Conservation (phyloP, 2,113 vertebrate genomes). For the Gulo gulo region DNA sequence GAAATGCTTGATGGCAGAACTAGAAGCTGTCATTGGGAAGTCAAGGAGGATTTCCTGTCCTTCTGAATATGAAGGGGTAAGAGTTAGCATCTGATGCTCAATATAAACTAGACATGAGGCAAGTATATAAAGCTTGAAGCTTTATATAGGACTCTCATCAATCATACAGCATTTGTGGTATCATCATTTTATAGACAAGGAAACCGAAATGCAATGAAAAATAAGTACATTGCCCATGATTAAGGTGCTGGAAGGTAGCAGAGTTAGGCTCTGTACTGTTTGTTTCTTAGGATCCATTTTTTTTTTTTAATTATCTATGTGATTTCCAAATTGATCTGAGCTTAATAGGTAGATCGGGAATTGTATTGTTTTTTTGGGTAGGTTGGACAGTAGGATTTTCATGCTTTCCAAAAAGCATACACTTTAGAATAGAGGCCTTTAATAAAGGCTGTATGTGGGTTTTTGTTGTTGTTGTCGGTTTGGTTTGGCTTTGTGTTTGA, state of each 20-base stretch:
- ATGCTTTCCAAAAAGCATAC: neutral
- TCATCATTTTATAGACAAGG: neutral
- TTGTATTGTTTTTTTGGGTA: neutral
- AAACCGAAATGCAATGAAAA: neutral
- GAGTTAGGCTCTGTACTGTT: neutral
- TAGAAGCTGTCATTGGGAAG: neutral
- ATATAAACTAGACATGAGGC: neutral
- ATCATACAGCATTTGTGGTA: neutral
- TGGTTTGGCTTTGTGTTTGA: conserved; percentile 37
- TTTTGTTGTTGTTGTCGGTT: neutral
- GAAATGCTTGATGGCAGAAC: neutral
- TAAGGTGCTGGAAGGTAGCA: neutral
- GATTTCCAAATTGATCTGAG: neutral
- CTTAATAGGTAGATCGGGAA: neutral
- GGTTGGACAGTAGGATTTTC: neutral
- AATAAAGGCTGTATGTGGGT: neutral
- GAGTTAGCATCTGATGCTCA: neutral
- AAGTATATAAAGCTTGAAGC: neutral
- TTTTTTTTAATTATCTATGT: neutral
- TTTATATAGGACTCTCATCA: neutral
- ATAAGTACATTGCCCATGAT: neutral
- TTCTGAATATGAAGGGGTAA: neutral
- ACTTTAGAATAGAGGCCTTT: conserved; percentile 14
- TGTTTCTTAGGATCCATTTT: neutral
- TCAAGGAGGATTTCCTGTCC: neutral